These are phyloP conservation scores for Cosmia trapezina DNA, from an alignment of 2,888 invertebrate genomes.

Conservation along the genomic window DNA sequence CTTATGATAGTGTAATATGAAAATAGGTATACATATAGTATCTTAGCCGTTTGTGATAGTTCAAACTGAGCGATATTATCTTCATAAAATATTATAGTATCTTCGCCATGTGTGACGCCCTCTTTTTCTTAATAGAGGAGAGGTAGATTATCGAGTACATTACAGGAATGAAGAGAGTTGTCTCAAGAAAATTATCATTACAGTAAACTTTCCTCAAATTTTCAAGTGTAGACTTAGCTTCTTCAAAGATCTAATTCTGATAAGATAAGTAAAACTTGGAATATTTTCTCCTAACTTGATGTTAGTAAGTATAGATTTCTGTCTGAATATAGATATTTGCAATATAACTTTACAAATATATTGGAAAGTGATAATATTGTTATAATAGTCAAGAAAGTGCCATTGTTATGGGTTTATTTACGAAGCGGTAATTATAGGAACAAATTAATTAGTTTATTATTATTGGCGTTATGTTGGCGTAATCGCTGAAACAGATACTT, in stretches of 20 bases:
- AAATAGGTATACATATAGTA: too few relatives aligned
- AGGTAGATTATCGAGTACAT: slow-evolving; percentile 4
- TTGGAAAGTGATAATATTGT: slow-evolving; percentile 75
- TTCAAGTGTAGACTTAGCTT: neutral
- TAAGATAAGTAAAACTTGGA: slow-evolving; percentile 23
- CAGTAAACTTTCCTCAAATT: neutral
- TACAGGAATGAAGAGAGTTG: slow-evolving; percentile 8
- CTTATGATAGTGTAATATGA: too few relatives aligned
- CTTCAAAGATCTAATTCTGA: slow-evolving; percentile 10
- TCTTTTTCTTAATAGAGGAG: slow-evolving; percentile 25
- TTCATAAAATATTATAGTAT: too few relatives aligned
- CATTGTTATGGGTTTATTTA: slow-evolving; percentile 72
- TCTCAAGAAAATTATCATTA: slow-evolving; percentile 9
- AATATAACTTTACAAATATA: slow-evolving; percentile 61
- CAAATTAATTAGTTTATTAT: slow-evolving; percentile 58
- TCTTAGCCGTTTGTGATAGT: too few relatives aligned
- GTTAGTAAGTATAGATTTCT: slow-evolving; percentile 43
- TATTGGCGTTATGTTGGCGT: slow-evolving; percentile 38
- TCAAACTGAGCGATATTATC: too few relatives aligned
- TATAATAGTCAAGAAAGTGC: slow-evolving; percentile 78
- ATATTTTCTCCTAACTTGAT: slow-evolving; percentile 37
- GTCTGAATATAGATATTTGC: slow-evolving; percentile 58
- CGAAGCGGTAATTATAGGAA: slow-evolving; percentile 59
- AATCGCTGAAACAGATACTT: slow-evolving; percentile 23
- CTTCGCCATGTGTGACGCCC: too few relatives aligned